Evolutionary conservation across 1,140 invertebrate species (phyloP).

Genomic region (Euwallacea similis): DNA sequence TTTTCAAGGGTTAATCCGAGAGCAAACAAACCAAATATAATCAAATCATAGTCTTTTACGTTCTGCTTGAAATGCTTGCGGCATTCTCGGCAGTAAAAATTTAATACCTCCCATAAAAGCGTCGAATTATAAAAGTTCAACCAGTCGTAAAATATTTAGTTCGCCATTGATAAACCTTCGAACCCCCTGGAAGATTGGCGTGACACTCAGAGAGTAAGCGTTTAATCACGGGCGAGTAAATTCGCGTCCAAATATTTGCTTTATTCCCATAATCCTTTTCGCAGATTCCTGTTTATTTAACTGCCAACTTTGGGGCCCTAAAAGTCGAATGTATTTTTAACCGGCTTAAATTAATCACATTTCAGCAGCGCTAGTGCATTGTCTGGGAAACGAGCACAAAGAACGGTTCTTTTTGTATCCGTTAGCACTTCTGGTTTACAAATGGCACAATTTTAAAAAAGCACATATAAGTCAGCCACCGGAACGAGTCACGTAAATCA

Average conservation of each 20-base stretch:
- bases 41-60: background rate
- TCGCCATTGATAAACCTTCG: background rate
- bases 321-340: background rate
- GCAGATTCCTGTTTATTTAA: background rate
- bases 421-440: conserved; percentile 31
- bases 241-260: background rate
- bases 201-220: background rate
- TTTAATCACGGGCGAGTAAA: background rate
- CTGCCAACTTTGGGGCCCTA: background rate
- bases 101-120: background rate
- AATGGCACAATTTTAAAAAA: conserved; percentile 33
- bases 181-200: background rate
- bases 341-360: conserved; percentile 3
- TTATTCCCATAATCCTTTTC: background rate
- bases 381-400: conserved; percentile 11
- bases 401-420: conserved; percentile 18
- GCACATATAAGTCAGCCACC: conserved; percentile 24
- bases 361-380: conserved; percentile 4
- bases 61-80: background rate
- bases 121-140: conserved; percentile 5
- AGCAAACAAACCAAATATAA: background rate
- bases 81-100: background rate
- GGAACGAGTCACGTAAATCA: conserved; percentile 30
- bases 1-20: background rate
- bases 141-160: conserved; percentile 9